Evolutionary conservation across 2,113 vertebrate genomes (phyloP), one percentile per base, ranked within the genome.

Genomic region (Xiphophorus couchianus): DNA sequence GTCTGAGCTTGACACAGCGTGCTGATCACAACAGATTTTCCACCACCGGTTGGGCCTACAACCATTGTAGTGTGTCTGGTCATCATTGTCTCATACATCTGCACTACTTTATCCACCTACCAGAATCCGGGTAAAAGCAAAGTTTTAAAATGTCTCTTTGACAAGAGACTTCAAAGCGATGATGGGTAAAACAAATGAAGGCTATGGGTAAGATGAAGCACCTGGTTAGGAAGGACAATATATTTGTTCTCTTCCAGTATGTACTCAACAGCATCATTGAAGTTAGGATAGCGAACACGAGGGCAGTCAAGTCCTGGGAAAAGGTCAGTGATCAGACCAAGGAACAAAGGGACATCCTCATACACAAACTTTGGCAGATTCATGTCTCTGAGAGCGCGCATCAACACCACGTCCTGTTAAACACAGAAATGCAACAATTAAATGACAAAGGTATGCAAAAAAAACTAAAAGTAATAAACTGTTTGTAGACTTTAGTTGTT

Each of bases 51-150:
- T 48, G 98, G 98, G 54, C 98, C 98, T 73, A 99, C 98, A 69
- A 98, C 89, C 98, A 99, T 98, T 0, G 97, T 98, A 0, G 98
- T 97, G 90, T 99, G 98, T 70, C 97, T 96, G 62, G 97, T 99
- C 89, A 99, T 90, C 98, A 99, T 99, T 5, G 98, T 99, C 92
- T 99, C 98, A 61, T 97, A 98, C 96, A 98, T 93, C 85, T 99
- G 98, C 60, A 99, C 96, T 74, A 99, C 97, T 94, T 99, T 99
- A 89, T 99, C 97, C 88, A 98, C 96, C 98, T 99, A 79, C 4
- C 75, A 86, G 19, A 80, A 19, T 82, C 3, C 73, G 60, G 2
- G 76, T 33, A 5, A 62, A 39, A 42, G 4, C 13, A 64, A 19
- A 13, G 17, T 1, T 22, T 67, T 1, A n/a, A 61, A 68, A 8